Evolutionary conservation across 2,113 vertebrate genomes (phyloP).

Genomic region (Eclectus roratus): DNA sequence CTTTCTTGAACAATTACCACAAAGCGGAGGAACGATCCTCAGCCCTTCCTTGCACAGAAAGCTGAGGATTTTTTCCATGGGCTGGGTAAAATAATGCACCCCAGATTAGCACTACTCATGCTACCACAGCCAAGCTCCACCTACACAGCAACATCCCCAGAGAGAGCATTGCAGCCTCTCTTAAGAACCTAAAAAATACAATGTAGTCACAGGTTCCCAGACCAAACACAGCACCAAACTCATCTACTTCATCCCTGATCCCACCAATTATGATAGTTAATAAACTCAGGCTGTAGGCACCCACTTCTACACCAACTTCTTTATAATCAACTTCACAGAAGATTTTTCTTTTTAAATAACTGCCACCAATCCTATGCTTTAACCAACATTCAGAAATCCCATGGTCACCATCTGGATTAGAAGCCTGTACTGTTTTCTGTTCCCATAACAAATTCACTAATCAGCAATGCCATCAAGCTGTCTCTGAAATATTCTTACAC

Average conservation of each 20-base stretch:
- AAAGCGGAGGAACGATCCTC: not conserved
- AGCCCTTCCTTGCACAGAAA: not conserved
- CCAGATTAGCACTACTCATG: not conserved
- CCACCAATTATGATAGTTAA: too few species aligned
- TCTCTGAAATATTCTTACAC: not conserved
- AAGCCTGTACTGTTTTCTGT: not conserved
- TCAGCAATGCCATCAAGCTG: not conserved
- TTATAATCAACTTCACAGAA: not conserved
- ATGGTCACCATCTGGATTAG: not conserved
- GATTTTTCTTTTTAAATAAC: not conserved
- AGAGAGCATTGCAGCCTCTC: not conserved
- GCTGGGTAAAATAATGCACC: not conserved
- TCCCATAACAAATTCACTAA: not conserved
- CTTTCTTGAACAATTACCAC: not conserved
- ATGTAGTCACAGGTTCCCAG: not conserved
- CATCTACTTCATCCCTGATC: not conserved
- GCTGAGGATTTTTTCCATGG: not conserved
- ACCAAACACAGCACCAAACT: not conserved
- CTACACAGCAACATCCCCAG: not conserved
- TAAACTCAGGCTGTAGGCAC: not conserved
- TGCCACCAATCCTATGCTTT: not conserved
- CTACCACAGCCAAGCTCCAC: not conserved
- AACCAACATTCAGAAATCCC: not conserved
- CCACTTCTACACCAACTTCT: not conserved
- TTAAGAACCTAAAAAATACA: not conserved